Conservation (phyloP, 2,888 invertebrate species). For the Tiliacea citrago region DNA sequence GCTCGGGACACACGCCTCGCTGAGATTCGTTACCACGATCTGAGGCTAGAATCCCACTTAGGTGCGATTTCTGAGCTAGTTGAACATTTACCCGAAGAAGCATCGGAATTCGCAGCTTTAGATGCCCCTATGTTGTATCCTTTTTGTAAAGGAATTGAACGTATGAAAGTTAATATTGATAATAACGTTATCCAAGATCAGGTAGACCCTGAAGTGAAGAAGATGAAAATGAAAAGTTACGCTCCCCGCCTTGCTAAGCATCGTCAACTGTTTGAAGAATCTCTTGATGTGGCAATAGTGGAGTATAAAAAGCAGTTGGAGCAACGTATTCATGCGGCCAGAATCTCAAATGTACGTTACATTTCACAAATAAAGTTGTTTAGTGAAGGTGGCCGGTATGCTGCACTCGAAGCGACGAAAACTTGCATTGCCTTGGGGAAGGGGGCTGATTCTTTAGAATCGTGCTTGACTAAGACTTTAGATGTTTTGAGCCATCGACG, state of each 20-base stretch:
- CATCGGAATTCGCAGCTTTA: conserved; percentile 72
- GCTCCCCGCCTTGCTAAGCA: conserved; percentile 77
- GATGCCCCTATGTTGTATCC: conserved; percentile 80
- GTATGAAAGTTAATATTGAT: conserved; percentile 73
- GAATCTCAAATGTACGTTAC: conserved; percentile 82
- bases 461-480: conserved; percentile 67
- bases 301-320: conserved; percentile 73
- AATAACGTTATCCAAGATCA: conserved; percentile 66
- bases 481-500: conserved; percentile 76
- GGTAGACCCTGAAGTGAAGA: conserved; percentile 73
- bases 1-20: conserved; percentile 74
- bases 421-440: conserved; percentile 71
- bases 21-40: conserved; percentile 79
- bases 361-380: conserved; percentile 77
- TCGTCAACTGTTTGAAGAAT: conserved; percentile 76
- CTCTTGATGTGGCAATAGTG: conserved; percentile 72
- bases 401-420: conserved; percentile 77
- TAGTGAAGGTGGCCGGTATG: conserved; percentile 79
- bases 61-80: conserved; percentile 76
- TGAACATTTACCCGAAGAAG: conserved; percentile 73
- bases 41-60: conserved; percentile 79
- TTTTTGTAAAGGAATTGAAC: conserved; percentile 73
- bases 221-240: conserved; percentile 82
- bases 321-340: conserved; percentile 78
- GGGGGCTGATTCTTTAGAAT: conserved; percentile 78